Evolutionary conservation across 2,113 vertebrate genomes (phyloP), one percentile per base, ranked within the genome.

Genomic region (Fulica atra): DNA sequence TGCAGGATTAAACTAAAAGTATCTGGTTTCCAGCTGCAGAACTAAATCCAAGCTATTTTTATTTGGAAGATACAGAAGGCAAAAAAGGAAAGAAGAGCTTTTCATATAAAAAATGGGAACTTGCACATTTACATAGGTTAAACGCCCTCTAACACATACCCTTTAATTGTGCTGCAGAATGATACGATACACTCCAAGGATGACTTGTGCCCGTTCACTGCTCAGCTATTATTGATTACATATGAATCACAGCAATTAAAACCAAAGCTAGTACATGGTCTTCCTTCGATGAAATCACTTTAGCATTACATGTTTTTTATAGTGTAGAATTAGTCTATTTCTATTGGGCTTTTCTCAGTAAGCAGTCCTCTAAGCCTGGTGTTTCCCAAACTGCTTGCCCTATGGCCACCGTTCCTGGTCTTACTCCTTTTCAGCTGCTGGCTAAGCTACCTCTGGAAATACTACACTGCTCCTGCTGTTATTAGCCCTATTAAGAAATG

Each of bases 21-120:
- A 92, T 92, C 61, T 87, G 19, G 59, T 53, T 80, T 61, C 83
- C 91, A 97, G 95, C 80, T 82, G 88, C 74, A 92, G 72, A 81
- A 85, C 80, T 96, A 92, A 96, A 92, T 94, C 77, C 57, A 93
- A 94, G 85, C 59, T 92, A 77, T 88, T 92, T 40, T 84, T 92
- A 92, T 81, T 86, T 89, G 71, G 80, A 94, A 81, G 54, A 89
- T 88, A 77, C 16, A 35, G 40, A 21, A 68, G n/a, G 40, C 21
- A 68, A 42, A n/a, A 28, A 0, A 19, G n/a, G 9, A 24, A 24
- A 53, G 40, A 50, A 61, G 26, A 92, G 56, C 33, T 94, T 93
- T 79, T 90, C 44, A n/a, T 93, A 84, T 42, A 64, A 88, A 92
- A 81, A 36, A 86, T 91, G 33, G 88, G 90, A 89, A 87, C 26